A percentile compares a stretch with the other conserved stretches of the same genome.
phyloP scores from a whole-genome alignment of 1,140 invertebrate species.

The Tyrophagus putrescentiae region DNA sequence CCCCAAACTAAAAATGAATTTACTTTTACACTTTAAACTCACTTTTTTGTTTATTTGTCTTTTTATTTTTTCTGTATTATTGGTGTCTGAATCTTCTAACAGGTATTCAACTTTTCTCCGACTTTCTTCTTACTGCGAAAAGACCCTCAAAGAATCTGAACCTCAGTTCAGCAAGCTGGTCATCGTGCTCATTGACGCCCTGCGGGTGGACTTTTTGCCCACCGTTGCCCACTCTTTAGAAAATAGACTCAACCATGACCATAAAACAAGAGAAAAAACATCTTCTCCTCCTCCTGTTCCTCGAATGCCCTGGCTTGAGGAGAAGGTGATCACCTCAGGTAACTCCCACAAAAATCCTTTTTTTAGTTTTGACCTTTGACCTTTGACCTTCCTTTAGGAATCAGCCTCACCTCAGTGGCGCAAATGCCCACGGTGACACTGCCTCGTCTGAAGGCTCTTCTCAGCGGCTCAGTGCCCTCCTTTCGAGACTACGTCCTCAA shows the following conservation, averaged over 20 bases:
- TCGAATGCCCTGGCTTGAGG: slow-evolving; percentile 34
- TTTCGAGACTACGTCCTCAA: slow-evolving; percentile 83
- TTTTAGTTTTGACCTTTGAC: background rate
- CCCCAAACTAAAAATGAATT: too few species aligned
- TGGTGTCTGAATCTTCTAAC: too few species aligned
- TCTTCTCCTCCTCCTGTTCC: slow-evolving; percentile 28
- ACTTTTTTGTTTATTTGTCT: too few species aligned
- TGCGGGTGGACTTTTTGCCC: slow-evolving; percentile 69
- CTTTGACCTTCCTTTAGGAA: slow-evolving; percentile 37
- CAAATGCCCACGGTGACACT: slow-evolving; percentile 83
- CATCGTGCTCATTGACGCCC: slow-evolving; percentile 76
- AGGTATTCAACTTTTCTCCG: too few species aligned
- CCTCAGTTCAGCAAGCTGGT: slow-evolving; percentile 46
- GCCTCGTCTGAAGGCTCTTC: slow-evolving; percentile 79
- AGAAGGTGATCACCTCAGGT: slow-evolving; percentile 27
- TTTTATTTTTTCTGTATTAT: too few species aligned
- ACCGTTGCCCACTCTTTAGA: slow-evolving; percentile 34
- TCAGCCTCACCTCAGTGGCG: slow-evolving; percentile 51
- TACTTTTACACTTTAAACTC: too few species aligned
- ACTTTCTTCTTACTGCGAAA: too few species aligned
- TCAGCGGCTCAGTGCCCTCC: slow-evolving; percentile 68
- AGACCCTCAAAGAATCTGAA: too few species aligned
- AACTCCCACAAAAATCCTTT: too few species aligned
- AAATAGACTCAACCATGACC: slow-evolving; percentile 30
- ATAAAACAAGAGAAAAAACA: too few species aligned